Base-by-base conservation (phyloP, 2,888 invertebrate genomes). In the Teleiodes luculella region DNA sequence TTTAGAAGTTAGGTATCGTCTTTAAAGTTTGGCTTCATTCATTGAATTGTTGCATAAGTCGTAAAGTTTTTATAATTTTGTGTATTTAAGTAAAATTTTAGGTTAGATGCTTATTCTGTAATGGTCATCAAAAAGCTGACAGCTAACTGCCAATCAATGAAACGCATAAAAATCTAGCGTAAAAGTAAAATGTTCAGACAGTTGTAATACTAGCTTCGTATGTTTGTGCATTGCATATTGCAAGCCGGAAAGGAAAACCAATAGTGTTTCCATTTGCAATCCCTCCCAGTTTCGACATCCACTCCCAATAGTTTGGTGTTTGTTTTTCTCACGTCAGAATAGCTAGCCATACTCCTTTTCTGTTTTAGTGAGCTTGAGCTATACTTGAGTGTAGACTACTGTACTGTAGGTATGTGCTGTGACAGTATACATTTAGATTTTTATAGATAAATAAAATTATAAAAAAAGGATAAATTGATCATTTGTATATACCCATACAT, bases 291-390 rank as follows among this genome's bases (percentile, higher is more conserved):
- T 50, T 50, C 50, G 56, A 46, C 53, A 49, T 56, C 47, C 35
- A 52, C 43, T 48, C 24, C 46, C 39, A 50, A 56, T 50, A 10
- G 30, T 10, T 28, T 8, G 24, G n/a, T 60, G 54, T 60, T 60
- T 58, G 58, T 60, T 55, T 60, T 60, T 58, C 60, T 55, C 60
- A 58, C 60, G 57, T 54, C 48, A 54, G 57, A 57, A 58, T 57
- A 55, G 54, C 48, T 51, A 52, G 49, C 36, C 47, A 24, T 52
- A 52, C 54, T 54, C 49, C 50, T 52, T 56, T 52, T 47, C 48
- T 46, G 52, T 54, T 47, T 54, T 43, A 30, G 54, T 45, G 24
- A 28, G 10, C 37, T 20, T 49, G 37, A 36, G 24, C 37, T 28
- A 43, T 24, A 24, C 24, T 24, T 6, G 6, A 24, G 24, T 24